Base-by-base conservation (phyloP, 1,140 invertebrate genomes). In the Tribolium madens region DNA sequence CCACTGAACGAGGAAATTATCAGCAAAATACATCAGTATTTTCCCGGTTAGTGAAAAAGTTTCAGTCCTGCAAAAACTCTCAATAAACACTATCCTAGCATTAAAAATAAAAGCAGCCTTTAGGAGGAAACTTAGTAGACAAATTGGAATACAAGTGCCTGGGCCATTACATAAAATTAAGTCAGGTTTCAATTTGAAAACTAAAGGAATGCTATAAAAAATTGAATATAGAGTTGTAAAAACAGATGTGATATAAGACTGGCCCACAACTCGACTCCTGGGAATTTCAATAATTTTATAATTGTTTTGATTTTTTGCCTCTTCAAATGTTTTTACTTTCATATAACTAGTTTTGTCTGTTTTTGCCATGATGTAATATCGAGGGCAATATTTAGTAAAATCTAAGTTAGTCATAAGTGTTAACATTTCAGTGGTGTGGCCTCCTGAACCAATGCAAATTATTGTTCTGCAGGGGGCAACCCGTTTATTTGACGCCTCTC, bases 1-100 rank as follows among this genome's bases (percentile, higher is more conserved):
- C 97, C 97, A 99, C 83, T 98, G 97, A 1, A 99, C 96, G 79
- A 98, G 87, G 84, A 98, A 89, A 82, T 94, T 87, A 88, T 99
- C 95, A 46, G 91, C 92, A 83, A 98, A 85, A 80, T 91, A 92
- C 83, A 94, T 91, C 13, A 99, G 87, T 78, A 99, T 93, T 87
- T 93, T 93, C 3, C 96, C 97, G 79, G 93, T 93, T 5, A 99
- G 84, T 3, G 97, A 99, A 7, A 98, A 87, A 14, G 91, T 93
- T 82, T 94, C 91, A 0, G 98, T 96, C 82, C 97, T 89, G 84
- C 97, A 99, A 81, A 97, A 92, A 85, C 97, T 98, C 87, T 99
- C 97, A 53, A 98, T 88, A 87, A 96, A 99, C 26, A 98, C 88
- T 73, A 98, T 94, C 84, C 90, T 92, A 75, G 89, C 91, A 76